Conservation (phyloP, 2,113 vertebrate genomes). For the Orcinus orca region DNA sequence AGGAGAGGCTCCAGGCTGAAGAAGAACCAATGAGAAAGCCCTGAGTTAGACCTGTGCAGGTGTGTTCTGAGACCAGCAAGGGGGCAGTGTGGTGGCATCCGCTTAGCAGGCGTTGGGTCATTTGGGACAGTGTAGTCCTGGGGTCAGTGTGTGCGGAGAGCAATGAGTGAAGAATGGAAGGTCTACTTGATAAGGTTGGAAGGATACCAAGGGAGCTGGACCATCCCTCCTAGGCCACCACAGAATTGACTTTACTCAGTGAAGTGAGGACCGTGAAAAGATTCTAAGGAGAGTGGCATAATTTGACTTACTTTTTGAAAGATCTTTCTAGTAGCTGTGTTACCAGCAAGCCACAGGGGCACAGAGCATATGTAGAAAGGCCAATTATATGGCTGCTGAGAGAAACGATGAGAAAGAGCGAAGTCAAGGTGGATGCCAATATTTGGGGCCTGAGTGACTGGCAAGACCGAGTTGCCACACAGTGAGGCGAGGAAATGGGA, state of each 20-base stretch:
- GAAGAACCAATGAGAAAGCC: not conserved
- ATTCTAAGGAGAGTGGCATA: not conserved
- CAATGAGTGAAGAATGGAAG: not conserved
- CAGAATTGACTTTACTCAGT: not conserved
- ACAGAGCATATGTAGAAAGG: not conserved
- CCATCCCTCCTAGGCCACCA: not conserved
- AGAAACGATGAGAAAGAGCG: not conserved
- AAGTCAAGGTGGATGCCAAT: not conserved
- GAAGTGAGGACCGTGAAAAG: not conserved
- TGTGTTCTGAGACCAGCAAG: not conserved
- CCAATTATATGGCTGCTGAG: accelerated
- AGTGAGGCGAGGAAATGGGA: not conserved
- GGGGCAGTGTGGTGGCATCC: no score
- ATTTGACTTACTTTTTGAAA: not conserved
- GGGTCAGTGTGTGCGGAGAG: not conserved
- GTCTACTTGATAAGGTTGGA: not conserved
- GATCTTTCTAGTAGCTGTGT: not conserved
- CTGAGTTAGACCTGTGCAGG: not conserved
- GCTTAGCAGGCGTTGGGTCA: not conserved
- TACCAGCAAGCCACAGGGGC: accelerated
- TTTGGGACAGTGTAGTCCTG: not conserved
- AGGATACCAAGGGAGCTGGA: not conserved
- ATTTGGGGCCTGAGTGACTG: not conserved
- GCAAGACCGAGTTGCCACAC: not conserved
- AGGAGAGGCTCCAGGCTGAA: not conserved